These are phyloP conservation scores for Sinocyclocheilus rhinocerous DNA, from an alignment of 2,113 vertebrate genomes.

Conservation along the genomic window DNA sequence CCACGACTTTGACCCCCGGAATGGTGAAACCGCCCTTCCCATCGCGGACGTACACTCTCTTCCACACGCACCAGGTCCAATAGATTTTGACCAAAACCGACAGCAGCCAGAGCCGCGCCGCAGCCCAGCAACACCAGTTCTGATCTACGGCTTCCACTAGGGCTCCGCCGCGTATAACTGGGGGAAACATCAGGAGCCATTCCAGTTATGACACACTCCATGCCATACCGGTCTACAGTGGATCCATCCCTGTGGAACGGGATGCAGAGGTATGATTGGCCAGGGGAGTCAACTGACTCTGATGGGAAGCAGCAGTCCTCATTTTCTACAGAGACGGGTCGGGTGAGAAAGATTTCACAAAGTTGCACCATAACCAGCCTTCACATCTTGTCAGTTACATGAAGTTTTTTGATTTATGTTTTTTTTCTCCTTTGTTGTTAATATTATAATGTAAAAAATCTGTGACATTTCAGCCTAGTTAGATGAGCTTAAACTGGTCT, in stretches of 20 bases:
- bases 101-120: constrained; percentile 88
- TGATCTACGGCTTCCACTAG: constrained; percentile 81
- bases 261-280: constrained; percentile 94
- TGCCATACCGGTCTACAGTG: constrained; percentile 76
- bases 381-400: not conserved
- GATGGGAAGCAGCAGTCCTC: constrained; percentile 82
- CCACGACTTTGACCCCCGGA: constrained; percentile 80
- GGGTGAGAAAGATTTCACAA: constrained; percentile 6
- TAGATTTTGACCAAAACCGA: constrained; percentile 90
- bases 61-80: constrained; percentile 82
- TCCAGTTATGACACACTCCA: constrained; percentile 79
- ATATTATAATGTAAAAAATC: not conserved
- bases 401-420: not conserved
- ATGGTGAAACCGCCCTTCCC: constrained; percentile 90
- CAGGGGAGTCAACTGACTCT: constrained; percentile 73
- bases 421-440: not conserved
- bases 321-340: constrained; percentile 79
- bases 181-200: constrained; percentile 84
- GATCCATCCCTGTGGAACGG: constrained; percentile 86
- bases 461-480: not conserved
- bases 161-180: constrained; percentile 82
- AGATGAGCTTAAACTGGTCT: not conserved
- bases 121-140: constrained; percentile 90
- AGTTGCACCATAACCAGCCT: constrained; percentile 14
- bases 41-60: constrained; percentile 83